Conservation (phyloP, 2,888 invertebrate species). For the Cartodere bifasciata region DNA sequence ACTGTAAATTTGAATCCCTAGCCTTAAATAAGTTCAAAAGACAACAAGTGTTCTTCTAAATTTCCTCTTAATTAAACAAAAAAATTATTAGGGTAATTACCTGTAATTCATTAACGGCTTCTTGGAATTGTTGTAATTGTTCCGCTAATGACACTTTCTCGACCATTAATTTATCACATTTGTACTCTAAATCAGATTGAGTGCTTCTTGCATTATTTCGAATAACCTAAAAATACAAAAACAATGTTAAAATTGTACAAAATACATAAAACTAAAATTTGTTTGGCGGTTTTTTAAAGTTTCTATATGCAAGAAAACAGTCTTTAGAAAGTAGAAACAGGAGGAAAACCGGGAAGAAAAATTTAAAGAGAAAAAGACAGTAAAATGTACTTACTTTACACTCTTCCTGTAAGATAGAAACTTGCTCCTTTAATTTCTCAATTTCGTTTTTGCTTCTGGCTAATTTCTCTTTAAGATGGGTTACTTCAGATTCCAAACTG, state of each 20-base stretch:
- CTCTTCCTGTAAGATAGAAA: constrained; percentile 56
- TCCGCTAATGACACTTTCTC: constrained; percentile 59
- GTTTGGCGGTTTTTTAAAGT: background rate
- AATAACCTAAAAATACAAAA: constrained; percentile 43
- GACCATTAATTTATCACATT: constrained; percentile 56
- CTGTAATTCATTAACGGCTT: constrained; percentile 58
- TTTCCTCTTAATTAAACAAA: no score
- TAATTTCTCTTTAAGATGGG: constrained; percentile 54
- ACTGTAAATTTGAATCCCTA: no score
- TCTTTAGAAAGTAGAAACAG: background rate
- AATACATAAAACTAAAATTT: constrained; percentile 32
- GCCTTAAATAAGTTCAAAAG: no score
- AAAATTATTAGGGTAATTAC: constrained; percentile 24
- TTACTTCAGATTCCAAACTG: constrained; percentile 52
- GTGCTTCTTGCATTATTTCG: constrained; percentile 81
- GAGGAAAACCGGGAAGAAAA: no score
- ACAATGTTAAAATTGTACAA: no score
- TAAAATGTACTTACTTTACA: constrained; percentile 47
- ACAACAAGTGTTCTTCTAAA: no score
- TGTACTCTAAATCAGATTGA: constrained; percentile 70
- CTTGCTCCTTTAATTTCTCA: constrained; percentile 50
- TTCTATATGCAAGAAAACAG: no score
- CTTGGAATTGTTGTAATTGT: constrained; percentile 62
- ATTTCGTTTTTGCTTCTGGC: constrained; percentile 57
- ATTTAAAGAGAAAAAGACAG: no score